Evolutionary conservation across 2,888 invertebrate species (phyloP), one percentile per base, ranked within the genome.

Genomic region (Tetragonisca angustula): DNA sequence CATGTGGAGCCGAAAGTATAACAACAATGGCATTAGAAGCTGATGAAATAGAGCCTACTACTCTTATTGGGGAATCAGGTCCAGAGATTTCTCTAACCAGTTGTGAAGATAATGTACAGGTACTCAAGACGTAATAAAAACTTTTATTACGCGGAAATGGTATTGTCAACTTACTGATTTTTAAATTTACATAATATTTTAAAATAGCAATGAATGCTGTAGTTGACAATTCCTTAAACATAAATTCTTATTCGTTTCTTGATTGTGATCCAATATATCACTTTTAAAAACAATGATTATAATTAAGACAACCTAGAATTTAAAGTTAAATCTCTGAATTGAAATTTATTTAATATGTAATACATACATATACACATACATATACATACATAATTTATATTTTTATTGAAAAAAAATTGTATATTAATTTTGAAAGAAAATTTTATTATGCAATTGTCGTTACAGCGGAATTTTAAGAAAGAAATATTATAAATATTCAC

Each of bases 1-100:
- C 95, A n/a, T 97, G 97, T 89, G 95, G 95, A 1, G 95, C 95
- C 0, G 94, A 94, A 81, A 92, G 87, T 79, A 52, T 94, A 79
- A 71, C 93, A 13, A 87, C 91, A 6, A 67, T 94, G 87, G 94
- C 94, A 27, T 91, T 91, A 82, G 94, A 94, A 88, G 93, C 93
- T 17, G 94, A 94, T 69, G 94, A 94, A 90, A 89, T 91, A 61
- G 94, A 94, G 85, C 64, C 92, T 69, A 92, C 81, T 79, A 82
- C 90, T 49, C 81, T 89, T 75, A 82, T 88, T 54, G 92, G 91
- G 70, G 94, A 94, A 13, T 74, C 90, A 27, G 92, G 93, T 71
- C 94, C 94, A 76, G 94, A 94, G 91, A 94, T 94, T 87, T 94
- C 94, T 59, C 91, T 94, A 79, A 94, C 94, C 69, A 90, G 93